Percentiles rank a stretch among this genome's conserved stretches.
Conservation (phyloP, 2,888 invertebrate species). For the Drosophila nr. perissopoda region DNA sequence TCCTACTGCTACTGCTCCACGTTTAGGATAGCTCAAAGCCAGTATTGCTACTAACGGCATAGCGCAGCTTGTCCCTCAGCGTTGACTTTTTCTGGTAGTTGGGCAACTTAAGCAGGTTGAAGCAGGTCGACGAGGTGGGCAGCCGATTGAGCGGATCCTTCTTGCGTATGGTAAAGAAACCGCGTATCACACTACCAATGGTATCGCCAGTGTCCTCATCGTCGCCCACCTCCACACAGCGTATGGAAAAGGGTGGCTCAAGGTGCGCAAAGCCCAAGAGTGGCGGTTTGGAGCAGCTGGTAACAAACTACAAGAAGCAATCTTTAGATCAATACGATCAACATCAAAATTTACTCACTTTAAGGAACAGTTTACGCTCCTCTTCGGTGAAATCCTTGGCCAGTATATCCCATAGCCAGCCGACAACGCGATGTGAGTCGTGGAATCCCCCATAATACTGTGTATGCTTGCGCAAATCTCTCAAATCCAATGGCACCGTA, state of each 20-base stretch:
- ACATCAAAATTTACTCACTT: slow-evolving; percentile 86
- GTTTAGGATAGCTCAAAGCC: slow-evolving; percentile 98
- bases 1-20: neutral
- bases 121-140: slow-evolving; percentile 99
- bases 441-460: slow-evolving; percentile 99
- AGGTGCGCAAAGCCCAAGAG: slow-evolving; percentile 97
- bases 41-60: slow-evolving; percentile 98
- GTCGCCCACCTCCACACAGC: slow-evolving; percentile 99
- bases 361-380: slow-evolving; percentile 97
- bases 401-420: slow-evolving; percentile 99
- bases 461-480: slow-evolving; percentile 94
- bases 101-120: slow-evolving; percentile 98
- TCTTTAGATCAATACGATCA: neutral
- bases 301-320: slow-evolving; percentile 89
- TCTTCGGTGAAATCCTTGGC: slow-evolving; percentile 96
- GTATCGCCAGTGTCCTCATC: slow-evolving; percentile 94
- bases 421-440: slow-evolving; percentile 96
- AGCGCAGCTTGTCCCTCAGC: slow-evolving; percentile 96
- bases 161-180: slow-evolving; percentile 98
- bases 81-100: slow-evolving; percentile 99
- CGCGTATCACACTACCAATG: slow-evolving; percentile 96
- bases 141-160: slow-evolving; percentile 96
- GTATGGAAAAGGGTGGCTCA: slow-evolving; percentile 98
- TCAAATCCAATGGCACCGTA: slow-evolving; percentile 95
- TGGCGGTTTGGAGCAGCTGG: slow-evolving; percentile 98